Evolutionary conservation across 2,888 invertebrate species (phyloP), one percentile per base, ranked within the genome.

Genomic region (Danaus chrysippus): DNA sequence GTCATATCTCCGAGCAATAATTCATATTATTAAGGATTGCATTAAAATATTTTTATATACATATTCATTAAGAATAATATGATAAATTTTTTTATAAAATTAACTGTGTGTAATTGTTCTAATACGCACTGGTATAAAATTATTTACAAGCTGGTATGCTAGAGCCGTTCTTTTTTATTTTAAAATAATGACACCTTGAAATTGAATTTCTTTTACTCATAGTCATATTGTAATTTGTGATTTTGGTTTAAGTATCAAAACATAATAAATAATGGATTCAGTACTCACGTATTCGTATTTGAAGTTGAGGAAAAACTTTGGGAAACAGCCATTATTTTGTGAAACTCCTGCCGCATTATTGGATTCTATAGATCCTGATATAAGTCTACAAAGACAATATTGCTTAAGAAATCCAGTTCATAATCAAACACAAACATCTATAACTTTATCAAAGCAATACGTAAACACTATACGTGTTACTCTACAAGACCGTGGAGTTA

Each of bases 381-480:
- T 66, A 42, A 23, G 59, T 0, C 73, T 84, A 12, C 84, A 83
- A 69, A 80, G 75, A 57, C 70, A 81, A 66, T 92, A 83, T 68
- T 70, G 81, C 19, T 74, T 89, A 56, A 77, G 89, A 44, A 89
- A 92, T 77, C 92, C 92, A 8, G 84, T 91, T 0, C 72, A 88
- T 43, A 77, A 78, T n/a, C 79, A 74, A 15, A 76, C 82, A 5
- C 91, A 92, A 70, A 82, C 79, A n/a, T 73, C 76, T 9, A 73
- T 73, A 62, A 70, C 70, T 42, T 76, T 77, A 58, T 81, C 86
- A 8, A 74, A 81, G 59, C 83, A 87, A 49, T 78, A 85, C 71
- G 86, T 93, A 10, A 94, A 94, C 72, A 95, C 95, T 12, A 76
- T 69, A 53, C 92, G 89, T 67, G 89, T 93, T 42, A 90, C 88